Conservation (phyloP, 2,113 vertebrate species). For the Neotoma lepida region DNA sequence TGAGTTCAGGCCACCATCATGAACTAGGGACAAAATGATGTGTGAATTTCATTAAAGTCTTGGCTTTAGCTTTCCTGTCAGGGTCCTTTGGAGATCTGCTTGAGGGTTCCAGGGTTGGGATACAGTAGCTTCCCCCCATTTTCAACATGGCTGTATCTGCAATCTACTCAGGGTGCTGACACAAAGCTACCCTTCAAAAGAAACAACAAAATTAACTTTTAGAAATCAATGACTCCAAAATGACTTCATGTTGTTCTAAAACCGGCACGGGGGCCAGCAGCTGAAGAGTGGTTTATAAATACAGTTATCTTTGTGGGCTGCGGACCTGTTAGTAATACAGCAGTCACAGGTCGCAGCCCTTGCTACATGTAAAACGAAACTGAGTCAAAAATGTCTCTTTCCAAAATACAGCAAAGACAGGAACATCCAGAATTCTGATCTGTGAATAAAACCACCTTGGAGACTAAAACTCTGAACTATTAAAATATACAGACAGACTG, state of each 20-base stretch:
- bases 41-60: slow-evolving; percentile 17
- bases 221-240: slow-evolving; percentile 66
- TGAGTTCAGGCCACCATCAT: slow-evolving; percentile 70
- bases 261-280: slow-evolving; percentile 59
- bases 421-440: slow-evolving; percentile 66
- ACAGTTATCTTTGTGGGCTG: slow-evolving; percentile 77
- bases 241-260: slow-evolving; percentile 75
- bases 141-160: neutral
- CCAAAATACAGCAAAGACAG: slow-evolving; percentile 75
- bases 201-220: slow-evolving; percentile 78
- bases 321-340: slow-evolving; percentile 83
- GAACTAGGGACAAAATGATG: slow-evolving; percentile 66
- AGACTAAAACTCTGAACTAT: slow-evolving; percentile 82
- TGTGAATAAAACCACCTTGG: slow-evolving; percentile 78
- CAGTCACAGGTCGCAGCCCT: slow-evolving; percentile 82
- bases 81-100: neutral
- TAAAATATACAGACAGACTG: slow-evolving; percentile 86
- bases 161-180: slow-evolving; percentile 45
- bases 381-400: slow-evolving; percentile 72
- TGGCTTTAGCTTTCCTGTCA: slow-evolving; percentile 63
- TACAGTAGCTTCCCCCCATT: neutral
- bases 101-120: neutral
- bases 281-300: slow-evolving; percentile 85
- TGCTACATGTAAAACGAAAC: slow-evolving; percentile 71
- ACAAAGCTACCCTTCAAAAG: slow-evolving; percentile 70